Evolutionary conservation across 35 echinoderm and acorn worm species (phyloP), one percentile per base, ranked within the genome.

Genomic region (Hemicentrotus pulcherrimus): DNA sequence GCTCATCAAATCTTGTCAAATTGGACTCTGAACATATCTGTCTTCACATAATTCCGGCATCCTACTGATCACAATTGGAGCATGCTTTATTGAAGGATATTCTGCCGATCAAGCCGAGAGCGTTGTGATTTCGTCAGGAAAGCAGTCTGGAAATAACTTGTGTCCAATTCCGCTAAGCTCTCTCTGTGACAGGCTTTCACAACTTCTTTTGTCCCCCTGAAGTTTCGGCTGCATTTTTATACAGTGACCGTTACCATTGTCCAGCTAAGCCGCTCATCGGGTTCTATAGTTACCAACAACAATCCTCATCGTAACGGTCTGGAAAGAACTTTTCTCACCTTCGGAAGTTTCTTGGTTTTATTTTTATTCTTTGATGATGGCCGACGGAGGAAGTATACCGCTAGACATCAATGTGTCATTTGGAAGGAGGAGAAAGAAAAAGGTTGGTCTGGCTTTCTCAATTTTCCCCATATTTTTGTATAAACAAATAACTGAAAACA

Each of bases 391-490:
- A 8, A 19, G 46, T 47, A 31, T 90, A 15, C 88, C n/a, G 32
- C 46, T 90, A 24, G 88, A 90, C 32, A 90, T 90, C 88, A 90
- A 90, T 15, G 88, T 90, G 11, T 11, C 88, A 5, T 32, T 90
- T 90, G 88, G 88, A 41, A 90, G 88, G 32, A 90, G 88, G 33
- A 90, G 9, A 90, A 90, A 90, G 88, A 90, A 90, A 90, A 90
- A 90, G 88, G 88, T 90, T 15, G 24, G 32, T 90, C 19, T 90
- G 46, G 86, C 50, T 12, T 13, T 55, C 15, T 55, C 10, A 11
- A 55, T 15, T 55, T 55, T 50, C 12, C 48, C 7, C 48, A 6
- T 50, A 41, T 41, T 50, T 8, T 10, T 50, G 1, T 10, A 50
- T 0, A 0, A 55, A 15, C 10, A 55, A 55, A 2, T 55, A 55